Conservation (phyloP, 2,888 invertebrate species). For the Volucella inflata region DNA sequence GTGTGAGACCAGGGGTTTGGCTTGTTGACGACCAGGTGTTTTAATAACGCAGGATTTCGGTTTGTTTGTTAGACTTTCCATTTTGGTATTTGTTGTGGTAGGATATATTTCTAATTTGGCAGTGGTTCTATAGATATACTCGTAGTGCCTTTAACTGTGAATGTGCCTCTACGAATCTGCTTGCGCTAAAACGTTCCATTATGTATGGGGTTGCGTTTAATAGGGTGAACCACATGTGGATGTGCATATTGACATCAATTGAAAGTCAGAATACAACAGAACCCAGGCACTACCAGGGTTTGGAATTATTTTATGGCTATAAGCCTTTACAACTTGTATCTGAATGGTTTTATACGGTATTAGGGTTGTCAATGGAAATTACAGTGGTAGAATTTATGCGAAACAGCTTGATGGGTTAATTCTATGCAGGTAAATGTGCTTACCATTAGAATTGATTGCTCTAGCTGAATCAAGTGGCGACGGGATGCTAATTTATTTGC, state of each 20-base stretch:
- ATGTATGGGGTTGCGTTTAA: constrained; percentile 7
- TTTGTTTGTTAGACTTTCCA: constrained; percentile 43
- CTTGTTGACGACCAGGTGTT: constrained; percentile 50
- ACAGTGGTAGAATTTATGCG: constrained; percentile 56
- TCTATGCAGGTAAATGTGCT: constrained; percentile 53
- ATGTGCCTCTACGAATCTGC: neutral
- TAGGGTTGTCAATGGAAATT: constrained; percentile 65
- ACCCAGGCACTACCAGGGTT: neutral
- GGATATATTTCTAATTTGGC: constrained; percentile 39
- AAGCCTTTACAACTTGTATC: constrained; percentile 3
- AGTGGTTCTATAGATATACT: neutral
- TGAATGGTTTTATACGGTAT: constrained; percentile 43
- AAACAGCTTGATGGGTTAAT: constrained; percentile 59
- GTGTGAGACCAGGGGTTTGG: neutral
- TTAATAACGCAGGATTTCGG: constrained; percentile 43
- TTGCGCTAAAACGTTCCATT: constrained; percentile 33
- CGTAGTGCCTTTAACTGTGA: no score
- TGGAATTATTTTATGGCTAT: constrained; percentile 30
- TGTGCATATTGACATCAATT: neutral
- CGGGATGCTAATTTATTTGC: constrained; percentile 46
- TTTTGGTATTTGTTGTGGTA: constrained; percentile 44
- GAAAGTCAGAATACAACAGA: neutral
- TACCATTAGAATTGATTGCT: constrained; percentile 58
- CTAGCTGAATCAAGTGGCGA: constrained; percentile 18
- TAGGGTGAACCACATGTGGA: constrained; percentile 23